These are phyloP conservation scores for Cerastoderma edule DNA, from an alignment of 2,888 invertebrate species.

Conservation along the genomic window DNA sequence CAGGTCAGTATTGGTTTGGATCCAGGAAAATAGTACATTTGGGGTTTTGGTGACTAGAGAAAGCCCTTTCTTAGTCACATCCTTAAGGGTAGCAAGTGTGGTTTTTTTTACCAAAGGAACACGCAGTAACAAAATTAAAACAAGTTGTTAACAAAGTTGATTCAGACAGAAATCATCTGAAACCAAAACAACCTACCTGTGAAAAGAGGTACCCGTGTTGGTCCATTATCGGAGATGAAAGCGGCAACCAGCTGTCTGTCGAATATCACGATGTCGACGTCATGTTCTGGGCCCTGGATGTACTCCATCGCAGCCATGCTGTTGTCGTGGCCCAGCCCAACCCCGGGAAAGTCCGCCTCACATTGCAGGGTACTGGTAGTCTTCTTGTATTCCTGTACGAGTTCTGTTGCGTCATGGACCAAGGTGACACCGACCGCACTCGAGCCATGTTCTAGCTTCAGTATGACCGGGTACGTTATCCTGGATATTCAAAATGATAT, in stretches of 20 bases:
- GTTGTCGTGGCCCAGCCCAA: conserved; percentile 68
- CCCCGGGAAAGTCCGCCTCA: conserved; percentile 62
- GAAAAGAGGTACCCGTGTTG: conserved; percentile 61
- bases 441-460: conserved; percentile 72
- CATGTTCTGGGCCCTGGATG: conserved; percentile 68
- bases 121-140: neutral
- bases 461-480: conserved; percentile 57
- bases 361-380: conserved; percentile 41
- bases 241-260: conserved; percentile 68
- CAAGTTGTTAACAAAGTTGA: neutral
- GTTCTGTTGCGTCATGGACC: conserved; percentile 53
- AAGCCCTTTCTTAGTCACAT: neutral
- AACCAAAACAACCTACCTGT: conserved; percentile 51
- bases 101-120: neutral
- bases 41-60: neutral
- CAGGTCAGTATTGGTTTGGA: no score
- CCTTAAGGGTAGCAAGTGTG: neutral
- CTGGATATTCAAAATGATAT: no score
- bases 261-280: conserved; percentile 69
- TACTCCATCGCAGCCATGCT: conserved; percentile 65
- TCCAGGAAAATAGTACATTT: no score
- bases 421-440: conserved; percentile 69
- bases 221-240: conserved; percentile 72
- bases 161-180: neutral
- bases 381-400: conserved; percentile 44